Conservation (phyloP, 2,888 invertebrate genomes). For the Malthinus flaveolus region DNA sequence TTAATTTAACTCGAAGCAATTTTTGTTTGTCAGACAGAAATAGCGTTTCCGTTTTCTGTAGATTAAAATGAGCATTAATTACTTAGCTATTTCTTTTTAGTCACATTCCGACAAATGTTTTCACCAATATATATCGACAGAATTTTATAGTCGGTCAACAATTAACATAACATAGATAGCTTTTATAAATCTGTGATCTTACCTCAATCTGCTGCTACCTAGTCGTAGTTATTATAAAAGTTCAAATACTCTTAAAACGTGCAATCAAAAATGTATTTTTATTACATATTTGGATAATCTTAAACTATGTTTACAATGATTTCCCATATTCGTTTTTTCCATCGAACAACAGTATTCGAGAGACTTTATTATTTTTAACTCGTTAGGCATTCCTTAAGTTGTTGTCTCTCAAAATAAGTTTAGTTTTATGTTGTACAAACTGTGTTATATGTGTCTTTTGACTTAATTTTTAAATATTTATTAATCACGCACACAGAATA, state of each 20-base stretch:
- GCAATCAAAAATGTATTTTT: conserved; percentile 45
- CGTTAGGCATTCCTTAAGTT: neutral
- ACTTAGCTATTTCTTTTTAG: no score
- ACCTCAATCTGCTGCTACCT: conserved; percentile 47
- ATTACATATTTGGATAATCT: conserved; percentile 31
- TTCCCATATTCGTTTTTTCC: neutral
- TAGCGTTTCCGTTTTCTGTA: no score
- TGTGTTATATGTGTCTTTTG: no score
- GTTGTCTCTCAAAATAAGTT: no score
- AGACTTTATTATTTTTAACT: neutral
- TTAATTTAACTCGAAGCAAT: no score
- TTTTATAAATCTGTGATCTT: conserved; percentile 46
- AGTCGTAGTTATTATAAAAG: conserved; percentile 42
- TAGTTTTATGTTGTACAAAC: neutral
- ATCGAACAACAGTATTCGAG: neutral
- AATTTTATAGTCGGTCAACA: neutral
- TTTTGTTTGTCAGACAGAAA: no score
- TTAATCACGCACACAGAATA: no score
- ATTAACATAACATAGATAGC: conserved; percentile 10
- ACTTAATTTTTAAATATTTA: no score
- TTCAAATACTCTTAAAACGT: conserved; percentile 37
- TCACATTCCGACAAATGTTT: no score
- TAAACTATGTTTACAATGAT: conserved; percentile 2
- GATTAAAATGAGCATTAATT: no score
- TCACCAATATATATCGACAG: no score